A percentile compares a stretch with the other conserved stretches of the same genome.
phyloP scores from a whole-genome alignment of 2,797 vertebrate genomes.

The Xenops minutus region DNA sequence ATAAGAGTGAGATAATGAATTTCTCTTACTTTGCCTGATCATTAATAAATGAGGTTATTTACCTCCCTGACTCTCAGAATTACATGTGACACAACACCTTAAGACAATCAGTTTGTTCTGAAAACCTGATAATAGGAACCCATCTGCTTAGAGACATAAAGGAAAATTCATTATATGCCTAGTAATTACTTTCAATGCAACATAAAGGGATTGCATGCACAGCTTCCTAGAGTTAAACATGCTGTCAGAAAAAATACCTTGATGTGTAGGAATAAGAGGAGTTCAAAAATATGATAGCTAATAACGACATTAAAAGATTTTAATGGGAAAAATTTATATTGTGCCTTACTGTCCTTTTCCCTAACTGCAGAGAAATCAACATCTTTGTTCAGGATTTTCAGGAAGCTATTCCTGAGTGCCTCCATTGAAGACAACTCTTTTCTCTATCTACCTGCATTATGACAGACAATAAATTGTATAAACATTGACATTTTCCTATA shows the following conservation, averaged over 20 bases:
- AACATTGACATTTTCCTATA: neutral
- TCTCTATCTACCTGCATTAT: neutral
- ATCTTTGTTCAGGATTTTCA: neutral
- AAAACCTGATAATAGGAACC: constrained; percentile 57
- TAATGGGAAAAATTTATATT: neutral
- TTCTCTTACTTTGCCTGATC: constrained; percentile 49
- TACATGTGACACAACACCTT: constrained; percentile 58
- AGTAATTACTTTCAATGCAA: constrained; percentile 58
- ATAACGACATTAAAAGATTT: constrained; percentile 17
- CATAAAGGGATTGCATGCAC: constrained; percentile 25
- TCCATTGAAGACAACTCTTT: neutral
- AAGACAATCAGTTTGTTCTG: constrained; percentile 55
- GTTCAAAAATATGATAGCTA: constrained; percentile 8
- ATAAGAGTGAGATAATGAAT: constrained; percentile 50
- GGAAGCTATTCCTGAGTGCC: neutral
- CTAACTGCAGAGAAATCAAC: neutral
- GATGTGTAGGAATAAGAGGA: neutral
- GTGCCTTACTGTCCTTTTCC: neutral
- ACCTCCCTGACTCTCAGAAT: constrained; percentile 53
- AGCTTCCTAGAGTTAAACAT: constrained; percentile 47
- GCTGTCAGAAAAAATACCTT: constrained; percentile 10
- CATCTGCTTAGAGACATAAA: constrained; percentile 65
- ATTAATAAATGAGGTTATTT: constrained; percentile 67
- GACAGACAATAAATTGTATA: neutral
- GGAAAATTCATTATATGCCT: constrained; percentile 49